Conservation (phyloP, 2,888 invertebrate species). For the Oegoconia quadripuncta region DNA sequence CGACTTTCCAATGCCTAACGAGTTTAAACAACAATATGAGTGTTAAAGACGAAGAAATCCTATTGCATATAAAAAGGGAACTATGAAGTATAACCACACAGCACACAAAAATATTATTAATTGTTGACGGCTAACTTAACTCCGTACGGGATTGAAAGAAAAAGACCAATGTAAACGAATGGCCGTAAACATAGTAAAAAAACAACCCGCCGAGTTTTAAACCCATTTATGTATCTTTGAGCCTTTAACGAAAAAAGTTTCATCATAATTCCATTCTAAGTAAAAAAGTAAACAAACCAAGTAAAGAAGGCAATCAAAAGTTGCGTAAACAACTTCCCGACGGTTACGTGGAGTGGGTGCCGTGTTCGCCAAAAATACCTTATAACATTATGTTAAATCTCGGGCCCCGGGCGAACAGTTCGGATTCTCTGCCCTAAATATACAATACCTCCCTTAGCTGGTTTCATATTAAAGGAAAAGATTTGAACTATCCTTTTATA, state of each 20-base stretch:
- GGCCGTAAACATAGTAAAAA: conserved; percentile 4
- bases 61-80: too few species aligned
- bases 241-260: conserved; percentile 70
- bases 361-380: conserved; percentile 36
- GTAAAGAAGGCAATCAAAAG: conserved; percentile 73
- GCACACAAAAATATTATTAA: too few species aligned
- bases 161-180: background rate
- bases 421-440: conserved; percentile 29
- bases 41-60: too few species aligned
- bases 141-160: background rate
- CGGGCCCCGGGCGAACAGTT: conserved; percentile 32
- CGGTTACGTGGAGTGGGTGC: conserved; percentile 50
- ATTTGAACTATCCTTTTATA: conserved; percentile 27
- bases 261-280: conserved; percentile 65
- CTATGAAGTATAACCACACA: too few species aligned
- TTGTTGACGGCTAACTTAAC: background rate
- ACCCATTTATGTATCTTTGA: conserved; percentile 65
- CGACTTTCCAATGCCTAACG: too few species aligned
- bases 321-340: conserved; percentile 67
- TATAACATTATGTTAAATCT: conserved; percentile 52
- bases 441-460: conserved; percentile 32
- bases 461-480: conserved; percentile 25
- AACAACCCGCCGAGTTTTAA: conserved; percentile 39
- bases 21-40: too few species aligned
- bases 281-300: conserved; percentile 69